Conservation (phyloP, 2,888 invertebrate genomes). For the Nemotelus pantherinus region DNA sequence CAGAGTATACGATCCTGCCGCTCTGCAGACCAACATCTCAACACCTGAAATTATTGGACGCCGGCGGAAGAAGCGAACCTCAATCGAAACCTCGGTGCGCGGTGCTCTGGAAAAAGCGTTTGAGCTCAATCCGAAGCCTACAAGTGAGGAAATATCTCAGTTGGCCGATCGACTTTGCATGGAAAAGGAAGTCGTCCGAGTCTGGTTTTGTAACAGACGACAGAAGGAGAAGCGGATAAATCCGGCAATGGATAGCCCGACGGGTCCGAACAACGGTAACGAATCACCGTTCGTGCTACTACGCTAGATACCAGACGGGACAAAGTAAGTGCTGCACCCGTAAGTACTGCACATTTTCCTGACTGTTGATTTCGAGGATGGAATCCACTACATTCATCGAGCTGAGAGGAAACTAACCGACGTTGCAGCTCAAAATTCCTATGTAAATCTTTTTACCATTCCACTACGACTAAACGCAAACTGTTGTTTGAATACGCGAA, state of each 20-base stretch:
- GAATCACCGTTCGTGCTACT: slow-evolving; percentile 62
- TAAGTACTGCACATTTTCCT: no score
- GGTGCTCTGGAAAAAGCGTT: slow-evolving; percentile 96
- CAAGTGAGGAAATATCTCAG: slow-evolving; percentile 93
- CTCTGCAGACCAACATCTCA: slow-evolving; percentile 77
- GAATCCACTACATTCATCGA: not conserved
- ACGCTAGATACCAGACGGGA: slow-evolving; percentile 52
- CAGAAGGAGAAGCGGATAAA: slow-evolving; percentile 98
- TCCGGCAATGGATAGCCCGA: slow-evolving; percentile 80
- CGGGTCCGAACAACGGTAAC: slow-evolving; percentile 67
- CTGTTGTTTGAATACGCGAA: slow-evolving; percentile 9
- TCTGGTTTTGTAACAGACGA: slow-evolving; percentile 95
- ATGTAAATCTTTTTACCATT: slow-evolving; percentile 34
- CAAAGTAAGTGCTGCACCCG: not conserved
- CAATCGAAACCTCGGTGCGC: slow-evolving; percentile 92
- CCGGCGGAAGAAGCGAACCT: slow-evolving; percentile 95
- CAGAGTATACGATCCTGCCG: slow-evolving; percentile 63
- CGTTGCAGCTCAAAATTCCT: not conserved
- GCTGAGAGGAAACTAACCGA: no score
- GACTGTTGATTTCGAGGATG: not conserved
- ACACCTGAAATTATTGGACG: slow-evolving; percentile 91
- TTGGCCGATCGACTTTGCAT: slow-evolving; percentile 93
- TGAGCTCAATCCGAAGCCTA: slow-evolving; percentile 94
- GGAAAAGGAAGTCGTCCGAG: slow-evolving; percentile 96
- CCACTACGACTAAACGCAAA: not conserved